These are phyloP conservation scores for Malaclemys terrapin DNA, from an alignment of 2,113 vertebrate genomes.

Conservation along the genomic window DNA sequence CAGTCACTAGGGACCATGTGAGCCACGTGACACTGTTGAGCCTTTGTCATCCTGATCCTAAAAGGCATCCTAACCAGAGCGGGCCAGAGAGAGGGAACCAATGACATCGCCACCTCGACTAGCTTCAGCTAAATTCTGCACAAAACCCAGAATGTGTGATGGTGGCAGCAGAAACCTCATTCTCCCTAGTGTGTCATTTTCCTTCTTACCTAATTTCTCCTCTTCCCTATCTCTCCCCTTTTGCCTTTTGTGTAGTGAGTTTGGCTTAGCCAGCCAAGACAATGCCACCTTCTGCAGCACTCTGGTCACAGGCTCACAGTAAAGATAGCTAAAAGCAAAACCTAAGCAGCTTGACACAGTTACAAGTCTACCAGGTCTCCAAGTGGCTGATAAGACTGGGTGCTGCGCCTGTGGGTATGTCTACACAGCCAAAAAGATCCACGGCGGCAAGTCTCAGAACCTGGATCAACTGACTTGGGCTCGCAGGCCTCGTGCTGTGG, in stretches of 20 bases:
- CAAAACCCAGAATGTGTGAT: background rate
- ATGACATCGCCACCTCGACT: background rate
- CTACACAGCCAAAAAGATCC: background rate
- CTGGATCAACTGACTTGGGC: no score
- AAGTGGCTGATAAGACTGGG: background rate
- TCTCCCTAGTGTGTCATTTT: background rate
- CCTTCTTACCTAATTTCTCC: background rate
- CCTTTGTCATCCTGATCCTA: background rate
- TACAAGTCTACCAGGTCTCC: background rate
- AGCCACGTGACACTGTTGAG: background rate
- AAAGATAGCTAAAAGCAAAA: background rate
- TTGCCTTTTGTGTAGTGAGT: background rate
- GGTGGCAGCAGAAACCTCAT: no score
- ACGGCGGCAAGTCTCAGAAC: background rate
- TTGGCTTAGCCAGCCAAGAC: background rate
- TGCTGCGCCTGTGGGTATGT: accelerated
- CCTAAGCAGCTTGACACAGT: background rate
- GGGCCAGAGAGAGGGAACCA: background rate
- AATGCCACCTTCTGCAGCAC: background rate
- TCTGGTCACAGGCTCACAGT: background rate
- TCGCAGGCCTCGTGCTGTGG: no score
- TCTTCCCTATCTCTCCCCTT: background rate
- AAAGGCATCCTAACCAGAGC: background rate
- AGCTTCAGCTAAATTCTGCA: background rate
- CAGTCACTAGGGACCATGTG: background rate